A percentile compares a stretch with the other conserved stretches of the same genome.
phyloP scores from a whole-genome alignment of 2,113 vertebrate species.

The Indri indri region DNA sequence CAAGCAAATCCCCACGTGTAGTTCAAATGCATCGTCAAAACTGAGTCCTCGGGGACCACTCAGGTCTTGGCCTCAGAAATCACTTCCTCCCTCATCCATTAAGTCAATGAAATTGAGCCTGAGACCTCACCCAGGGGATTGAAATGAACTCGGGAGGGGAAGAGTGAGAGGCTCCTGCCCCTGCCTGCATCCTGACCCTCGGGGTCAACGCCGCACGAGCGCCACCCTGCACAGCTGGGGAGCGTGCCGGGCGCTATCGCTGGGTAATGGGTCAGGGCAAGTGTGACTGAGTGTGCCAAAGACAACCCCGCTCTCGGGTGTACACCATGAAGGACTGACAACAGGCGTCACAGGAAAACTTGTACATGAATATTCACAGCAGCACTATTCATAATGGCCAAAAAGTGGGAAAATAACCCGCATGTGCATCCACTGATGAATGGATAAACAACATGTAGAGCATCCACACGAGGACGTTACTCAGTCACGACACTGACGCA shows the following conservation, averaged over 20 bases:
- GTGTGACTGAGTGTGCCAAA: too few species aligned
- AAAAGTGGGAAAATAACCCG: background rate
- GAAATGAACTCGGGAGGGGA: accelerated
- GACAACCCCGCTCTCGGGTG: background rate
- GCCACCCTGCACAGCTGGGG: accelerated
- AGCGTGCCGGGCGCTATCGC: accelerated
- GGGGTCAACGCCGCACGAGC: accelerated
- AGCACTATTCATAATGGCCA: accelerated
- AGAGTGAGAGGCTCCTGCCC: accelerated
- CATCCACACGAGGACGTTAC: accelerated
- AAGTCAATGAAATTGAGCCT: background rate
- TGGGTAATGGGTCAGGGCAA: background rate
- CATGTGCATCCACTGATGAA: accelerated
- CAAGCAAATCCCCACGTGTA: accelerated
- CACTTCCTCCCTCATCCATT: background rate
- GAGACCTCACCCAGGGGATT: background rate
- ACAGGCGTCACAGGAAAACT: accelerated
- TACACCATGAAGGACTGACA: background rate
- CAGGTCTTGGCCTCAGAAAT: background rate
- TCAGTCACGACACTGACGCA: accelerated
- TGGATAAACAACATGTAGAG: accelerated
- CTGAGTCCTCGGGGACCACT: background rate
- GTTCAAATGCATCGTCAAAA: background rate
- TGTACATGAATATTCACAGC: accelerated
- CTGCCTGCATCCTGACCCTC: accelerated